These are phyloP conservation scores for Nothoprocta pentlandii DNA, from an alignment of 2,113 vertebrate genomes.

Conservation along the genomic window DNA sequence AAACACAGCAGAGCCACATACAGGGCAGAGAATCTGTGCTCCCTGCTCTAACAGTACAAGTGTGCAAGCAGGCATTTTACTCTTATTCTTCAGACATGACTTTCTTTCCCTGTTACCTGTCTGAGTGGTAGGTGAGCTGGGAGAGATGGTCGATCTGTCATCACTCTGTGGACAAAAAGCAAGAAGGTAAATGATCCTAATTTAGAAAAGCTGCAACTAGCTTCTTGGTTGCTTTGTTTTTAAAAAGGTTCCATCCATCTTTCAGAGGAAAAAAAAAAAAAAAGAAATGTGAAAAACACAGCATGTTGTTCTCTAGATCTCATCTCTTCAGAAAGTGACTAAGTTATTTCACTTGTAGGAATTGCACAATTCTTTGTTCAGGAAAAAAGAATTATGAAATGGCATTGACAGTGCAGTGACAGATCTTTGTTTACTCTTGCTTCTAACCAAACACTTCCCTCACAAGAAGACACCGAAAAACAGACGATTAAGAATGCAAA, in stretches of 20 bases:
- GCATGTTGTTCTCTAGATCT: background rate
- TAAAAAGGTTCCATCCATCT: background rate
- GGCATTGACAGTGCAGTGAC: background rate
- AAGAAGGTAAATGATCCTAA: conserved; percentile 27
- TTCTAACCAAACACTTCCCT: background rate
- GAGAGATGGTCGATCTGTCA: conserved; percentile 83
- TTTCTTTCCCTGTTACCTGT: conserved; percentile 81
- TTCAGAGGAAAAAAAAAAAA: background rate
- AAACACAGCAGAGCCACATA: background rate
- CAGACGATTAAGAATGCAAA: background rate
- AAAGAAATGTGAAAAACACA: background rate
- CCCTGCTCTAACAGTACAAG: background rate
- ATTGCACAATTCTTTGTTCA: background rate
- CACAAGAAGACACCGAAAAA: background rate
- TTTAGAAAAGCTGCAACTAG: background rate
- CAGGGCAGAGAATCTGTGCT: background rate
- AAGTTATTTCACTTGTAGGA: background rate
- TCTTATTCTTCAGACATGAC: background rate
- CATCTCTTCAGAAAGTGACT: background rate
- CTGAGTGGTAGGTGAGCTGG: conserved; percentile 76
- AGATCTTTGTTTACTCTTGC: background rate
- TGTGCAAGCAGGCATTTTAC: conserved; percentile 9
- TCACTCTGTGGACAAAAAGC: conserved; percentile 83
- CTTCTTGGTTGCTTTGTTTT: background rate
- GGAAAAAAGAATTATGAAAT: background rate